phyloP scores from a whole-genome alignment of 2,888 invertebrate genomes.

The Acheta domesticus region DNA sequence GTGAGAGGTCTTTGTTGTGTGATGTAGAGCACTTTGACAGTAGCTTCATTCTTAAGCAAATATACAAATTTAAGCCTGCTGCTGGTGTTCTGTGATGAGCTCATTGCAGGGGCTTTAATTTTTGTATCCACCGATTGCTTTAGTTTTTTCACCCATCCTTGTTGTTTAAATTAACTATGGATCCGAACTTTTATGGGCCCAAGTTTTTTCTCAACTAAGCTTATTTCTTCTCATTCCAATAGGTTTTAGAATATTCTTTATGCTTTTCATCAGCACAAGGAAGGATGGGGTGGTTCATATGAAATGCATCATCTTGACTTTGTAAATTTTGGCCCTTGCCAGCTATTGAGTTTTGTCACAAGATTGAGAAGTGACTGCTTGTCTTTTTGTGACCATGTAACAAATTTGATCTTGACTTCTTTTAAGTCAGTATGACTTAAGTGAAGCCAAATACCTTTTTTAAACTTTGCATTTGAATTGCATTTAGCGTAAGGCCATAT shows the following conservation, averaged over 20 bases:
- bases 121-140: no score
- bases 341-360: neutral
- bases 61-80: no score
- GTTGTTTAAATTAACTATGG: no score
- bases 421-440: neutral
- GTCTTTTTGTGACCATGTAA: neutral
- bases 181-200: no score
- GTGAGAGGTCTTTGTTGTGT: constrained; percentile 1
- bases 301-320: neutral
- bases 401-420: neutral
- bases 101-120: no score
- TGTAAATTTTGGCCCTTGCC: neutral
- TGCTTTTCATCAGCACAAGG: no score
- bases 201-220: no score
- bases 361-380: constrained; percentile 6
- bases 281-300: no score
- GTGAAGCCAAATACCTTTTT: neutral
- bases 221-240: no score
- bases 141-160: no score
- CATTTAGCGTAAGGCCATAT: neutral
- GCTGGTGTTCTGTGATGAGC: no score
- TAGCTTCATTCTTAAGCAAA: neutral
- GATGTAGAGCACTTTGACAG: neutral
- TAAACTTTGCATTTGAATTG: constrained; percentile 4
- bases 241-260: no score